phyloP scores from a whole-genome alignment of 2,113 vertebrate genomes.

The Ammodytes marinus region DNA sequence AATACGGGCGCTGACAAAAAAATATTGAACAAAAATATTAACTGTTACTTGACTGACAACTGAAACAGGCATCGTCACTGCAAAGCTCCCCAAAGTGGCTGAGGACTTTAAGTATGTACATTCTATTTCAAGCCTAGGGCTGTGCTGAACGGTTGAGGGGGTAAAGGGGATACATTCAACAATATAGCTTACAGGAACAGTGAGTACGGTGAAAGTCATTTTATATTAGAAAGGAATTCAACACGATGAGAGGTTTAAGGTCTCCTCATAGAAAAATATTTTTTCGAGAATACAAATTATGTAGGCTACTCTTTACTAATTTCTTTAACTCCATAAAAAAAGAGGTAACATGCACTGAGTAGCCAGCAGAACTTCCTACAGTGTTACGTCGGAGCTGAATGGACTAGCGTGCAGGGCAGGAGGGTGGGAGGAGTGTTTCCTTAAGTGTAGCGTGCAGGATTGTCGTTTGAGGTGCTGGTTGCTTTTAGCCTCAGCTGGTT shows the following conservation, averaged over 20 bases:
- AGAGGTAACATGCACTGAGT: slow-evolving; percentile 62
- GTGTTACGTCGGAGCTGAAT: slow-evolving; percentile 41
- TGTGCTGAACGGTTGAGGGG: slow-evolving; percentile 65
- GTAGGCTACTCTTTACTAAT: slow-evolving; percentile 48
- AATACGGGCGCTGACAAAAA: slow-evolving; percentile 59
- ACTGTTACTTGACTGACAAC: slow-evolving; percentile 37
- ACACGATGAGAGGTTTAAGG: slow-evolving; percentile 43
- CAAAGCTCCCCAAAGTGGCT: slow-evolving; percentile 51
- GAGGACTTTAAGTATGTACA: slow-evolving; percentile 75
- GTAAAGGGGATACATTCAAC: slow-evolving; percentile 78
- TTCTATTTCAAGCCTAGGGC: slow-evolving; percentile 68
- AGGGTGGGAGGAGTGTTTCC: slow-evolving; percentile 71
- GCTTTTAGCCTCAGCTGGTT: slow-evolving; percentile 73
- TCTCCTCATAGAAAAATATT: slow-evolving; percentile 70
- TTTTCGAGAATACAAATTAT: slow-evolving; percentile 61
- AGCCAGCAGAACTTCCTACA: slow-evolving; percentile 56
- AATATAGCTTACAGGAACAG: slow-evolving; percentile 64
- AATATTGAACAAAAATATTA: slow-evolving; percentile 32
- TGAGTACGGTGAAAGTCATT: slow-evolving; percentile 48
- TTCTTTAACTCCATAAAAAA: slow-evolving; percentile 45
- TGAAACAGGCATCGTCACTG: slow-evolving; percentile 52
- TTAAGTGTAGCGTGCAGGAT: slow-evolving; percentile 85
- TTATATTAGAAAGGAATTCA: slow-evolving; percentile 62
- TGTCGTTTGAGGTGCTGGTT: slow-evolving; percentile 81
- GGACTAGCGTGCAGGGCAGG: slow-evolving; percentile 52